phyloP scores from a whole-genome alignment of 2,113 vertebrate genomes.

The Ancistrus triradiatus region DNA sequence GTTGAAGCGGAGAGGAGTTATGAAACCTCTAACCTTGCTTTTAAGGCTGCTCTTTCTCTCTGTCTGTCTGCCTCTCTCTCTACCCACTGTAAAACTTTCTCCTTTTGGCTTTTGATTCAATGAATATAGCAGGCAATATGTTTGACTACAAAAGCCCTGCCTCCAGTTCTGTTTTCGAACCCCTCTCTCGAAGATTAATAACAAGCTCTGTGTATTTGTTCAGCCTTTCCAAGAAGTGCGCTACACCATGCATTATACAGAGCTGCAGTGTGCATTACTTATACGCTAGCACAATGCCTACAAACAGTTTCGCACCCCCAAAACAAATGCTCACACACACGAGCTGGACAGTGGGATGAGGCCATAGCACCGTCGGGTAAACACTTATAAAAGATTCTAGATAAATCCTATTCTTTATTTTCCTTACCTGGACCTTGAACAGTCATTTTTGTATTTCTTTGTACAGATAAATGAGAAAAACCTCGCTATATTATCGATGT shows the following conservation, averaged over 20 bases:
- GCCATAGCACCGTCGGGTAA: no score
- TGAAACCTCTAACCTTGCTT: neutral
- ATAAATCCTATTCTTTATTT: no score
- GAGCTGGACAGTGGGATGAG: no score
- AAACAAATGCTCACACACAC: constrained; percentile 2
- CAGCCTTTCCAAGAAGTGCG: neutral
- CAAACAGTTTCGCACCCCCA: neutral
- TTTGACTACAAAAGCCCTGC: neutral
- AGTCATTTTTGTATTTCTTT: neutral
- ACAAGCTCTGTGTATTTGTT: neutral
- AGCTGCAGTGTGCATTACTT: neutral
- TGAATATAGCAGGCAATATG: neutral
- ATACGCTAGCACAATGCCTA: neutral
- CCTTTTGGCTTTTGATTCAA: neutral
- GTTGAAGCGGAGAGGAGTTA: no score
- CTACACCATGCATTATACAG: neutral
- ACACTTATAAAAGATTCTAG: no score
- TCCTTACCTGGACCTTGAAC: no score
- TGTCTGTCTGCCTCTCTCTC: neutral
- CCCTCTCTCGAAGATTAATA: constrained; percentile 12
- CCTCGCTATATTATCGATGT: no score
- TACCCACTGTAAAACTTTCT: constrained; percentile 11
- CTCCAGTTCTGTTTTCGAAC: neutral
- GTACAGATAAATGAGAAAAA: no score
- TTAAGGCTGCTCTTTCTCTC: neutral